These are phyloP conservation scores for Dendrolimus punctatus DNA, from an alignment of 1,140 invertebrate species.

Conservation along the genomic window DNA sequence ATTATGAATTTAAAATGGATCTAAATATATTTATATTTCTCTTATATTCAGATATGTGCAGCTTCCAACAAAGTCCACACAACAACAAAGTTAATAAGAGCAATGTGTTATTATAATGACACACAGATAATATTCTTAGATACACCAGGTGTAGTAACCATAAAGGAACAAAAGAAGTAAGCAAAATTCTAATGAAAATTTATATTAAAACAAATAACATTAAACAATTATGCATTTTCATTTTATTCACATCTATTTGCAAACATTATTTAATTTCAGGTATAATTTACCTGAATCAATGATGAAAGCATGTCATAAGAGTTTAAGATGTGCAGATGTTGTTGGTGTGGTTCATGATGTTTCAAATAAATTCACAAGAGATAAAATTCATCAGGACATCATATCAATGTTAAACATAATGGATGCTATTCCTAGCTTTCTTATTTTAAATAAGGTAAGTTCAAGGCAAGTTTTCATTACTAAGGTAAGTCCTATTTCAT, in stretches of 20 bases:
- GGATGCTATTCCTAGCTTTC: slow-evolving; percentile 79
- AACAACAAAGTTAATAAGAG: slow-evolving; percentile 81
- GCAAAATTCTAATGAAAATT: slow-evolving; percentile 10
- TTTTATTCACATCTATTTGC: background rate
- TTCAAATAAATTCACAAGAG: slow-evolving; percentile 78
- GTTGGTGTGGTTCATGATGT: slow-evolving; percentile 91
- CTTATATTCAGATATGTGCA: slow-evolving; percentile 82
- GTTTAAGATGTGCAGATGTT: slow-evolving; percentile 83
- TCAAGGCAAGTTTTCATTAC: slow-evolving; percentile 75
- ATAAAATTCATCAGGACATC: slow-evolving; percentile 79
- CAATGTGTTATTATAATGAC: slow-evolving; percentile 80
- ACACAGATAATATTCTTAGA: slow-evolving; percentile 92
- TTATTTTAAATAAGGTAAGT: slow-evolving; percentile 90
- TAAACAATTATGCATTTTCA: background rate
- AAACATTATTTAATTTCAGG: slow-evolving; percentile 51
- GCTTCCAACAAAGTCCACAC: slow-evolving; percentile 93
- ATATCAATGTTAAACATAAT: slow-evolving; percentile 78
- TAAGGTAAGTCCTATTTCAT: too few relatives aligned
- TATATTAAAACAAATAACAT: too few relatives aligned
- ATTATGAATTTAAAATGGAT: too few relatives aligned
- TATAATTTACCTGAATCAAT: slow-evolving; percentile 80
- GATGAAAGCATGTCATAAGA: slow-evolving; percentile 75
- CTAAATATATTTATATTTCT: too few relatives aligned
- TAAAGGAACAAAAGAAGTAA: slow-evolving; percentile 78
- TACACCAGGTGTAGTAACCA: slow-evolving; percentile 85